Conservation (phyloP, 2,888 invertebrate species). For the Spatulosminthurus flaviceps region DNA sequence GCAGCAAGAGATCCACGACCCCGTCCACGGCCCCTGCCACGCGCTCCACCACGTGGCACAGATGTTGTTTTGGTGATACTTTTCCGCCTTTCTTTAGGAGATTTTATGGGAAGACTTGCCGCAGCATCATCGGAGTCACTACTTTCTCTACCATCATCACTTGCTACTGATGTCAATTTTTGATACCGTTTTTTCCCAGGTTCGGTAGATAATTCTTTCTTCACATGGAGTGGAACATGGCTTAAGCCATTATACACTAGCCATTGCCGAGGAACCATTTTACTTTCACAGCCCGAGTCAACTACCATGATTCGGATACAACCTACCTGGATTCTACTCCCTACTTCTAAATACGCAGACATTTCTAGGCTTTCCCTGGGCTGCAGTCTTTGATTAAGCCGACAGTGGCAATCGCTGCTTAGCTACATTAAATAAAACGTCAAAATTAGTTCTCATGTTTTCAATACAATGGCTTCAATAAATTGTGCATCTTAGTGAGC, state of each 20-base stretch:
- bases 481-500: too few species aligned
- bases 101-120: not conserved
- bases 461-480: too few species aligned
- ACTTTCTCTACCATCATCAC: not conserved
- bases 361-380: constrained; percentile 36
- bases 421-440: constrained; percentile 12
- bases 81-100: not conserved
- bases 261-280: constrained; percentile 18
- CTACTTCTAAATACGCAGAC: constrained; percentile 37
- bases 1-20: not conserved
- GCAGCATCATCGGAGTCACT: constrained; percentile 3
- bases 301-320: constrained; percentile 40
- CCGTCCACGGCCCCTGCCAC: constrained; percentile 37
- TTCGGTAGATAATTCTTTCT: not conserved
- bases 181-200: not conserved
- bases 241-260: constrained; percentile 5
- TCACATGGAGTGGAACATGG: not conserved
- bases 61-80: not conserved
- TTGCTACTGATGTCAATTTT: not conserved
- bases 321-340: constrained; percentile 47
- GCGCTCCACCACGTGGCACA: not conserved
- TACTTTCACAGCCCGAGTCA: constrained; percentile 38
- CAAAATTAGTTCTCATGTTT: not conserved
- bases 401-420: not conserved
- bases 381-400: not conserved